These are phyloP conservation scores for Hipposideros larvatus DNA, from an alignment of 2,797 vertebrate genomes.

Conservation along the genomic window DNA sequence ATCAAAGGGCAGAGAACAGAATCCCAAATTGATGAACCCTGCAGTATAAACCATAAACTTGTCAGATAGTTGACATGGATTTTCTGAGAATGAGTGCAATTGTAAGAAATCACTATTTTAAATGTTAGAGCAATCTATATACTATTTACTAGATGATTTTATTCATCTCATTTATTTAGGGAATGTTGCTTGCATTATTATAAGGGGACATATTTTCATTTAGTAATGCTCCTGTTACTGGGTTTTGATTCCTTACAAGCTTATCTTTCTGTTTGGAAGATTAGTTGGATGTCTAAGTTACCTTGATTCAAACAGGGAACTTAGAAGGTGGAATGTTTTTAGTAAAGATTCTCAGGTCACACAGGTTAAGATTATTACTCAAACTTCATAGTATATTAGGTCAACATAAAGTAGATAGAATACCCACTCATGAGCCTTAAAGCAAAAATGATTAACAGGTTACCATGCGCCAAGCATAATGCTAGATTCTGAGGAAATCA, in stretches of 20 bases:
- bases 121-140: conserved; percentile 6
- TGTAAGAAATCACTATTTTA: conserved; percentile 28
- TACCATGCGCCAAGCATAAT: background rate
- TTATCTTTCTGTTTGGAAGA: conserved; percentile 1
- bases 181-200: background rate
- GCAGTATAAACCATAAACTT: background rate
- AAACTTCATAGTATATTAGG: background rate
- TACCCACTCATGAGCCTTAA: background rate
- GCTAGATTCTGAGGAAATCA: background rate
- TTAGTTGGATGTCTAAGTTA: background rate
- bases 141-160: background rate
- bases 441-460: background rate
- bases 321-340: conserved; percentile 30
- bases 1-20: background rate
- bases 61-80: background rate
- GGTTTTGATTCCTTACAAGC: conserved; percentile 27
- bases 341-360: background rate
- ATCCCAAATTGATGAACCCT: conserved; percentile 27
- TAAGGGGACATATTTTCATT: conserved; percentile 16
- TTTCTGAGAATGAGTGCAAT: conserved; percentile 25
- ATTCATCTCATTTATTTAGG: conserved; percentile 33
- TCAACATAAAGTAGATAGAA: background rate
- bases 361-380: background rate
- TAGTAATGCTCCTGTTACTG: background rate
- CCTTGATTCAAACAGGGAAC: background rate